Conservation (phyloP, 2,888 invertebrate genomes). For the Glaucopsyche alexis region DNA sequence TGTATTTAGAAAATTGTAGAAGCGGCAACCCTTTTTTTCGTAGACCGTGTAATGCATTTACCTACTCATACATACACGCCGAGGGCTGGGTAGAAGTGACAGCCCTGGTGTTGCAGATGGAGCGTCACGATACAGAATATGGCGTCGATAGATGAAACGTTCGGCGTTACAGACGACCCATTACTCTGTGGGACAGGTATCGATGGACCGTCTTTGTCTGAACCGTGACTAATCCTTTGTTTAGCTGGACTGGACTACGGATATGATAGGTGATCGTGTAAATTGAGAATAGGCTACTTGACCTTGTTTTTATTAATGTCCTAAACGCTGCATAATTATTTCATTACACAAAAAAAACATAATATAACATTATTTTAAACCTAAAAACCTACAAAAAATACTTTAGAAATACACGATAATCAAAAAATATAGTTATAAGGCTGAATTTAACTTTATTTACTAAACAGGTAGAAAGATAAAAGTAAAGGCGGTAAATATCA, state of each 20-base stretch:
- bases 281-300: no score
- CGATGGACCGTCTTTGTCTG: slow-evolving; percentile 4
- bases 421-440: background rate
- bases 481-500: background rate
- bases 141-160: slow-evolving; percentile 14
- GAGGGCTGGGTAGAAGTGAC: no score
- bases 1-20: no score
- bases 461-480: slow-evolving; percentile 2
- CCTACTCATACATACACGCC: no score
- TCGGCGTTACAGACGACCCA: slow-evolving; percentile 6
- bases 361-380: no score
- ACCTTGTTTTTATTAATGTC: no score
- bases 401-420: no score
- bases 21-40: no score
- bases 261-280: background rate
- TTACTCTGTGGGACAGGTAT: slow-evolving; percentile 10
- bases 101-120: background rate
- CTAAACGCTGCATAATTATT: no score
- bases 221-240: background rate
- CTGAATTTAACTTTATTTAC: background rate
- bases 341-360: no score
- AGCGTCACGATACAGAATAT: slow-evolving; percentile 10
- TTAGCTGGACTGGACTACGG: background rate
- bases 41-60: no score
- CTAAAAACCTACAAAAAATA: no score